phyloP scores from a whole-genome alignment of 2,888 invertebrate species.

The Dicyrtomina minuta region DNA sequence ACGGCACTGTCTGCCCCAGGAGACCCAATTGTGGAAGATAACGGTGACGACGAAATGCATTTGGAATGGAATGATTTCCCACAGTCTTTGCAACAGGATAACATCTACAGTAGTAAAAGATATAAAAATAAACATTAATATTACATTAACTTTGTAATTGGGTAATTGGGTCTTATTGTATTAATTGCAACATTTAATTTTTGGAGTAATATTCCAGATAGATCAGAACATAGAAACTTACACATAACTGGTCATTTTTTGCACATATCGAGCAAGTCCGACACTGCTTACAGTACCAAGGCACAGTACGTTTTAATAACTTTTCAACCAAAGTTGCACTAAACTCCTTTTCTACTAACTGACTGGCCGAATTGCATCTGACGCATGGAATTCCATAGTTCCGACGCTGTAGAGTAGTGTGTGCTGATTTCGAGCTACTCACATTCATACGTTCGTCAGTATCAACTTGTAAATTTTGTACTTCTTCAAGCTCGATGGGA shows the following conservation, averaged over 20 bases:
- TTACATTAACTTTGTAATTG: no score
- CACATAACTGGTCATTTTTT: conserved; percentile 9
- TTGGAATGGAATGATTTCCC: conserved; percentile 46
- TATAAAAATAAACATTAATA: conserved; percentile 5
- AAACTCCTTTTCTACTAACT: conserved; percentile 10
- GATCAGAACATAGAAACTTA: no score
- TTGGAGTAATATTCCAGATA: no score
- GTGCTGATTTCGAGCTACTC: no score
- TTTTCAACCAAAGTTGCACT: conserved; percentile 16
- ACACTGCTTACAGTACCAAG: conserved; percentile 39
- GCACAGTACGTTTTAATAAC: conserved; percentile 18
- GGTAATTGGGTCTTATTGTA: no score
- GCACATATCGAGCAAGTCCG: conserved; percentile 37
- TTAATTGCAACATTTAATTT: no score
- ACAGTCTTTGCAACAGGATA: conserved; percentile 46
- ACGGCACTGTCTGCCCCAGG: background rate
- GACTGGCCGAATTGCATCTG: conserved; percentile 8
- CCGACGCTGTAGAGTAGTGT: no score
- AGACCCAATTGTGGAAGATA: background rate
- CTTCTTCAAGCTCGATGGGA: no score
- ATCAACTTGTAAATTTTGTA: no score
- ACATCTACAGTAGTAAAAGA: conserved; percentile 36
- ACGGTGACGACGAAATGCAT: conserved; percentile 32
- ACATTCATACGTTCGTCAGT: no score
- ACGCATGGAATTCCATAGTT: conserved; percentile 12